These are phyloP conservation scores for Geodia barretti DNA, from an alignment of 37 sponge, comb jelly and placozoan species.

Conservation along the genomic window DNA sequence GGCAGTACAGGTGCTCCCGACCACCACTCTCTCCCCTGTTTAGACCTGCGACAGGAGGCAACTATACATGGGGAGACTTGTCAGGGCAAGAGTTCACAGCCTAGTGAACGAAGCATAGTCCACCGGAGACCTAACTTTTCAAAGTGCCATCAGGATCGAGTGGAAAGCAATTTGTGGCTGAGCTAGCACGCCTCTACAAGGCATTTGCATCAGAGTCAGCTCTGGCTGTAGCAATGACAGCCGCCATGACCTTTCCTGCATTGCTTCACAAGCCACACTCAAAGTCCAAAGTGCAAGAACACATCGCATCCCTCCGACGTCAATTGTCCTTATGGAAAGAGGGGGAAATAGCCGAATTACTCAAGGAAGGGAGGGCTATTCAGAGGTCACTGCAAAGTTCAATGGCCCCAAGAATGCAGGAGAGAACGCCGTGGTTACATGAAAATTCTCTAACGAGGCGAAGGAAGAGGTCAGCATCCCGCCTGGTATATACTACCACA, in stretches of 20 bases:
- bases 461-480: slow-evolving; percentile 25
- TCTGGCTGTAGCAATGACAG: not conserved
- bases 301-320: slow-evolving; percentile 8
- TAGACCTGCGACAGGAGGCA: not conserved
- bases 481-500: slow-evolving; percentile 33
- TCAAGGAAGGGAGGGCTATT: slow-evolving; percentile 11
- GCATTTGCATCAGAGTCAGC: slow-evolving; percentile 15
- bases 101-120: slow-evolving; percentile 9
- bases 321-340: slow-evolving; percentile 4
- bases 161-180: no score
- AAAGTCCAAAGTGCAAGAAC: slow-evolving; percentile 13
- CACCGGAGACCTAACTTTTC: slow-evolving; percentile 26
- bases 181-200: slow-evolving; percentile 4
- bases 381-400: slow-evolving; percentile 31
- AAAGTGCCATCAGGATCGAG: slow-evolving; percentile 10
- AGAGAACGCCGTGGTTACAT: slow-evolving; percentile 1
- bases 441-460: slow-evolving; percentile 35
- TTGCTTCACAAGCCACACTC: slow-evolving; percentile 23
- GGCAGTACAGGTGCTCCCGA: not conserved
- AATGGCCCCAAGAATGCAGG: not conserved
- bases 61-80: slow-evolving; percentile 12
- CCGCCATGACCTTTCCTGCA: slow-evolving; percentile 19
- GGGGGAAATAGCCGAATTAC: slow-evolving; percentile 1
- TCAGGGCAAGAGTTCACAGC: slow-evolving; percentile 8
- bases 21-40: slow-evolving; percentile 4